These are phyloP conservation scores for Casuarius casuarius DNA, from an alignment of 2,113 vertebrate genomes.

Conservation along the genomic window DNA sequence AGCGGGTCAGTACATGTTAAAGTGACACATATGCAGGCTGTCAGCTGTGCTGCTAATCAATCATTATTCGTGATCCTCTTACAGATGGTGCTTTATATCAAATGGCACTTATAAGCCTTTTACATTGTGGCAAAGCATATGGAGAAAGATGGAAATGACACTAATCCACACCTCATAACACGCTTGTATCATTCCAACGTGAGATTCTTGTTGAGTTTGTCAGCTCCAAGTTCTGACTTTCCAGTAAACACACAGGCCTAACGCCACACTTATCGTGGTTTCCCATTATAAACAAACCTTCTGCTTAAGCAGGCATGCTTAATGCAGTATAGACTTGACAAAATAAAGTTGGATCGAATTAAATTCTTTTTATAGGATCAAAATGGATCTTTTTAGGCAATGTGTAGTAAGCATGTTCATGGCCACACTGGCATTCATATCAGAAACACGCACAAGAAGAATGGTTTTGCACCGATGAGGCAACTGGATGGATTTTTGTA, in stretches of 20 bases:
- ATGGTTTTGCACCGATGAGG: neutral
- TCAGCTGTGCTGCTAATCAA: neutral
- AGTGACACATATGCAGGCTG: neutral
- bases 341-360: neutral
- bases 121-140: neutral
- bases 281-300: neutral
- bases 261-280: neutral
- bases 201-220: neutral
- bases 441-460: neutral
- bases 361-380: neutral
- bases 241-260: neutral
- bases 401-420: neutral
- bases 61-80: neutral
- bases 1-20: neutral
- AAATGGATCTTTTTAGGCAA: neutral
- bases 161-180: neutral
- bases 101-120: neutral
- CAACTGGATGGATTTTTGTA: neutral
- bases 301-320: neutral
- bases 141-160: neutral
- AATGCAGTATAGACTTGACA: neutral
- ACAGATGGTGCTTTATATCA: neutral
- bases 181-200: neutral
- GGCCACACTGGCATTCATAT: neutral
- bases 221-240: neutral